phyloP scores from a whole-genome alignment of 2,888 invertebrate genomes.

The Petrophora chlorosata region DNA sequence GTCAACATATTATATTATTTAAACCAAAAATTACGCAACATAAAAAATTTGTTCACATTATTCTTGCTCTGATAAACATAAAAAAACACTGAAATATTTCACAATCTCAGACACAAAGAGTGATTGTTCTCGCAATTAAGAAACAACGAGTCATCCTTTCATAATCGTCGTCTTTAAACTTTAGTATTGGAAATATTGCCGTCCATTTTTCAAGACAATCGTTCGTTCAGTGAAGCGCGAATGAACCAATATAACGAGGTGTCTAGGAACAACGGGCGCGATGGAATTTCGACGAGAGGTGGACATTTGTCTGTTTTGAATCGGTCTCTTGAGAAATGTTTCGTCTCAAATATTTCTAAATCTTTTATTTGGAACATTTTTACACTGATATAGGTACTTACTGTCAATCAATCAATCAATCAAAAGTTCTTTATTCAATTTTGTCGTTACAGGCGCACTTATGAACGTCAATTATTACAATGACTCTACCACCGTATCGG shows the following conservation, averaged over 20 bases:
- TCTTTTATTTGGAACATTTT: not conserved
- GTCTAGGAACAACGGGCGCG: slow-evolving; percentile 46
- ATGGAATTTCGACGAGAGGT: slow-evolving; percentile 10
- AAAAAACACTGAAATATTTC: too few relatives aligned
- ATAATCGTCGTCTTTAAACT: slow-evolving; percentile 27
- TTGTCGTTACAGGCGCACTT: too few relatives aligned
- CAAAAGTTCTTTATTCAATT: too few relatives aligned
- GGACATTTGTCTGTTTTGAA: not conserved
- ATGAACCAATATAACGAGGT: slow-evolving; percentile 62
- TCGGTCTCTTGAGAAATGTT: not conserved
- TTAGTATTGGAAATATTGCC: slow-evolving; percentile 32
- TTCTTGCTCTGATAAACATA: too few relatives aligned
- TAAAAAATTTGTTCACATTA: too few relatives aligned
- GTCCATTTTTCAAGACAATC: slow-evolving; percentile 46
- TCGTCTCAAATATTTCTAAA: not conserved
- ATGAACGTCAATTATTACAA: too few relatives aligned
- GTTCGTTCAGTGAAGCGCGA: slow-evolving; percentile 52
- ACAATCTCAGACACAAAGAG: slow-evolving; percentile 13
- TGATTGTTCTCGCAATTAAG: slow-evolving; percentile 18
- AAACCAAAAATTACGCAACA: too few relatives aligned
- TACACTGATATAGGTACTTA: too few relatives aligned
- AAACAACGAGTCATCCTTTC: slow-evolving; percentile 20
- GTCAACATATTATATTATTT: too few relatives aligned
- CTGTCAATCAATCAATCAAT: too few relatives aligned
- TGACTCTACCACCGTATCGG: too few relatives aligned